Base-by-base conservation (phyloP, 1,140 invertebrate genomes). In the Micrasema minimum region DNA sequence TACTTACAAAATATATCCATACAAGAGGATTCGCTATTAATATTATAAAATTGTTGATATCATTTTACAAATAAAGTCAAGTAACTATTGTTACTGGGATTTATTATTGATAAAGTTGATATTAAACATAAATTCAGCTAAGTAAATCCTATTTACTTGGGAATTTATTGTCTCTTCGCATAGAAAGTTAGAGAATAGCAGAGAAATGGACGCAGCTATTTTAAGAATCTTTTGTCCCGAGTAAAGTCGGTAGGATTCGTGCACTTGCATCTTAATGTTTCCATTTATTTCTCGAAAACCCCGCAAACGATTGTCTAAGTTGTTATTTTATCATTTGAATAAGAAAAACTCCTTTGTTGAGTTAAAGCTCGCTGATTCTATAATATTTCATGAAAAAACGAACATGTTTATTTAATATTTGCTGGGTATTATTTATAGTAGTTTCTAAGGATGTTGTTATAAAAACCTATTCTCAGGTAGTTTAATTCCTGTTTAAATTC, bases 211-310 rank as follows among this genome's bases (percentile, higher is more conserved):
- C 16, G 38, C 14, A 18, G 23, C 23, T 66, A 26, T 51, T 66
- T 66, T 66, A 37, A 66, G 35, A 46, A 14, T 66, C 64, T 51
- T 22, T 50, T 48, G 26, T 51, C 1, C 22, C 7, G 45, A 38
- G 45, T 66, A 51, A 18, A 37, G 31, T 51, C 22, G 45, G 38
- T 31, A 38, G 41, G 38, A 5, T 66, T 37, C 64, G 64, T 66
- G 64, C 64, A 51, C 45, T 66, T 66, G 64, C 64, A 66, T 66
- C 31, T 51, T 66, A 66, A 66, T 66, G 35, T 66, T 37, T 51
- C 64, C 46, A 66, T 66, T 66, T 66, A 53, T 50, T 50, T 66
- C 2, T 16, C 2, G 23, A 18, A 12, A 16, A 10, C 12, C 7
- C 16, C 26, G n/a, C 22, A 16, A 14, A 35, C 55, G 11, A 20